phyloP scores from a whole-genome alignment of 2,797 vertebrate species.

The Anomalospiza imberbis region DNA sequence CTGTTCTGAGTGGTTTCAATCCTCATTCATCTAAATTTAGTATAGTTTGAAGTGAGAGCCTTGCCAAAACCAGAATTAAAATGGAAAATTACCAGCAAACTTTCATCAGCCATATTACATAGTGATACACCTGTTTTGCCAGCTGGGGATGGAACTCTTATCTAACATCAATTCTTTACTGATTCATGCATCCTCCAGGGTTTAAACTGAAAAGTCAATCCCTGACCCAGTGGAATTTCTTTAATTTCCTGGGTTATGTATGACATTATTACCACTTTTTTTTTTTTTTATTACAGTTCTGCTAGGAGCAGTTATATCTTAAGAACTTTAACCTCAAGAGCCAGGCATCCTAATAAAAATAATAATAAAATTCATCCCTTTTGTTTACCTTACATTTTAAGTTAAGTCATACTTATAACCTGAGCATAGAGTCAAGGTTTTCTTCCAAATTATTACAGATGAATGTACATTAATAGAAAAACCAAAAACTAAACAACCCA shows the following conservation, averaged over 20 bases:
- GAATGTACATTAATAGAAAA: not conserved
- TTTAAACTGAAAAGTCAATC: constrained; percentile 5
- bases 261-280: not conserved
- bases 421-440: not conserved
- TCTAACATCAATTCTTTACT: constrained; percentile 25
- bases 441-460: not conserved
- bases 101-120: not conserved
- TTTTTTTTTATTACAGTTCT: constrained; percentile 14
- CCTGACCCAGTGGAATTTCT: constrained; percentile 9
- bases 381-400: not conserved
- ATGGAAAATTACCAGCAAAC: not conserved
- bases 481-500: fast-evolving
- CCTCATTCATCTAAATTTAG: not conserved
- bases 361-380: not conserved
- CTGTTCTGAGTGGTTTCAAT: not conserved
- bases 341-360: not conserved
- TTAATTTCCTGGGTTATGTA: constrained; percentile 58
- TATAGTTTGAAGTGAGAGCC: not conserved
- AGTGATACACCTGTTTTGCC: not conserved
- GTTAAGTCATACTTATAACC: not conserved
- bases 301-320: not conserved
- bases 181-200: constrained; percentile 28
- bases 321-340: not conserved
- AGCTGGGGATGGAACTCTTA: constrained; percentile 14
- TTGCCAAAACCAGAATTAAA: not conserved